These are phyloP conservation scores for Enteromius thamalakanensis DNA, from an alignment of 2,797 vertebrate genomes.

Conservation along the genomic window DNA sequence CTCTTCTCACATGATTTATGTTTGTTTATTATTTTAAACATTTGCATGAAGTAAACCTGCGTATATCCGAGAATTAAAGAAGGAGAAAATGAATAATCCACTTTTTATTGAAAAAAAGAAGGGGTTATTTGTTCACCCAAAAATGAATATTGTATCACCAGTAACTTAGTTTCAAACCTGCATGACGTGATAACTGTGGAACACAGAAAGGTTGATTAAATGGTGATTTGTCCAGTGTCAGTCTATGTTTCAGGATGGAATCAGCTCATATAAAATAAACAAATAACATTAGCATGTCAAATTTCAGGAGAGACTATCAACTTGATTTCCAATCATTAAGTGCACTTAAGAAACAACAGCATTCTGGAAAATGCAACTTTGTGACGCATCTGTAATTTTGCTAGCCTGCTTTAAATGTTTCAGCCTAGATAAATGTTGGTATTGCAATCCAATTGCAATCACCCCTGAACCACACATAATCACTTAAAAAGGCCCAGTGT, in stretches of 20 bases:
- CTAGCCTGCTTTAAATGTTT: slow-evolving; percentile 6
- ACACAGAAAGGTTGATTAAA: too few species aligned
- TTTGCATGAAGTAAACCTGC: background rate
- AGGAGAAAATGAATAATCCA: background rate
- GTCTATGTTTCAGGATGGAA: background rate
- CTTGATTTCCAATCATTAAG: background rate
- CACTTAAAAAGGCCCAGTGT: slow-evolving; percentile 30
- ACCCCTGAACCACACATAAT: background rate
- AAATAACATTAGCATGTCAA: background rate
- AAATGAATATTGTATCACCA: too few species aligned
- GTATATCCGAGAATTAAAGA: background rate
- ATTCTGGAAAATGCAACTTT: background rate
- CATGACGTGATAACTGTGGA: background rate
- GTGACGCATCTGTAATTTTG: background rate
- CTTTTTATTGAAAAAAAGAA: background rate
- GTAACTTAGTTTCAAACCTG: too few species aligned
- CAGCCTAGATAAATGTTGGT: background rate
- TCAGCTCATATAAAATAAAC: background rate
- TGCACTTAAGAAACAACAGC: background rate
- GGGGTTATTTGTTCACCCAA: too few species aligned
- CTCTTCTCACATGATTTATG: background rate
- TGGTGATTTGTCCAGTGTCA: background rate
- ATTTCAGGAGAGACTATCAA: background rate
- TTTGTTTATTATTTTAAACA: background rate
- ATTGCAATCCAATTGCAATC: background rate